Evolutionary conservation across 2,888 invertebrate species (phyloP).

Genomic region (Mamestra brassicae): DNA sequence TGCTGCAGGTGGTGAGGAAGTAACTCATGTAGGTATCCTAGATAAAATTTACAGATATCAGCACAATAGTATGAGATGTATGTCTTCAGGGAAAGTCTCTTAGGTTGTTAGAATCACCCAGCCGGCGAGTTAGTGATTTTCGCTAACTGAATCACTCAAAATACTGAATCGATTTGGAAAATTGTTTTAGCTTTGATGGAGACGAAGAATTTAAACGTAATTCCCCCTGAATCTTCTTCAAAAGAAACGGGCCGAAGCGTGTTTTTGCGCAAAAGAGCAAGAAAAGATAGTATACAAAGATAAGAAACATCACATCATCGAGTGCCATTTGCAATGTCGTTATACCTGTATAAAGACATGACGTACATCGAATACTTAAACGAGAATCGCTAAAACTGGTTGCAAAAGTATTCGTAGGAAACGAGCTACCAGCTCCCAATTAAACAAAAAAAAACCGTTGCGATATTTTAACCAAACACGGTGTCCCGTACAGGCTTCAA

Average conservation of each 20-base stretch:
- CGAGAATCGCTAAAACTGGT: slow-evolving; percentile 37
- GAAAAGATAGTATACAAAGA: neutral
- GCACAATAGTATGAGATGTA: neutral
- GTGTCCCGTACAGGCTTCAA: slow-evolving; percentile 32
- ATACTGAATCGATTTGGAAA: neutral
- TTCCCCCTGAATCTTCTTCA: neutral
- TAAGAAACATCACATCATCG: slow-evolving; percentile 1
- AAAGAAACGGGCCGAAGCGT: neutral
- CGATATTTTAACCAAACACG: slow-evolving; percentile 41
- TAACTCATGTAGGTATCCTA: neutral
- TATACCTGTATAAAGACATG: neutral
- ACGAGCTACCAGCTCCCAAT: slow-evolving; percentile 35
- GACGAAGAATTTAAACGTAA: neutral
- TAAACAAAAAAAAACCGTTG: slow-evolving; percentile 35
- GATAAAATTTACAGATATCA: neutral
- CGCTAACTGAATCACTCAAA: neutral
- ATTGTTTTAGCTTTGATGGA: neutral
- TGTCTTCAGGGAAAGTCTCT: neutral
- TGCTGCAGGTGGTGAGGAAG: slow-evolving; percentile 1
- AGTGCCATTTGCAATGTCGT: slow-evolving; percentile 3
- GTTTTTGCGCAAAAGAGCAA: neutral
- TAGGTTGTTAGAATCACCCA: neutral
- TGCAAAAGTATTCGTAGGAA: slow-evolving; percentile 14
- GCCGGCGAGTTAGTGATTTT: neutral
- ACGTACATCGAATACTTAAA: slow-evolving; percentile 11